Base-by-base conservation (phyloP, 2,888 invertebrate species). In the Diogma glabrata region DNA sequence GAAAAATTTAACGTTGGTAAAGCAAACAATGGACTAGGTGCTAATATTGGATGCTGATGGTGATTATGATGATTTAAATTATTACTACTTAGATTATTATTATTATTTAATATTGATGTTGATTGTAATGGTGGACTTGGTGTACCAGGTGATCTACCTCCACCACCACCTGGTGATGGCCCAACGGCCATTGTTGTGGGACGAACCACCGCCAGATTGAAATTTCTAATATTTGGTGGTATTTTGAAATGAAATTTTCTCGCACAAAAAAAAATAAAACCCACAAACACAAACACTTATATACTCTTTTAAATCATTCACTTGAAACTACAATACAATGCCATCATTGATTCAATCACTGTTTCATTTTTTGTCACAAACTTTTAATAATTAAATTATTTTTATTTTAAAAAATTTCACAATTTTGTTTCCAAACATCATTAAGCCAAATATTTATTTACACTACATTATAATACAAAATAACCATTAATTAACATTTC, bases 1-100 rank as follows among this genome's bases (percentile, higher is more conserved):
- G 87, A 87, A 72, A 91, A 91, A 66, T 86, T 87, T 60, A 87
- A 71, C 53, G 85, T 85, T 54, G 86, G 86, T 65, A 92, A 75
- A 58, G 90, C 89, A 72, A 91, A 83, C 70, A 89, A 80, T 47
- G 87, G 84, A 58, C 82, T 84, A 49, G 88, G 88, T 58, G 82
- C 81, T 61, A 82, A 79, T 61, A 82, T 72, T 62, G 67, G 72
- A 64, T 70, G 70, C 28, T 63, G 64, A 53, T 54, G 65, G 24
- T 46, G 23, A 24, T 24, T 46, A 46, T 43, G 20, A 43, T 43
- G 45, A 33, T 50, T 49, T 50, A 36, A 50, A n/a, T 50, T 49
- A 38, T 50, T 40, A 16, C 22, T 24, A 19, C 23, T 48, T 30
- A 20, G 26, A 38, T 19, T 40, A 36, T 14, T 12, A 16, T 4